These are phyloP conservation scores for Polydesmus complanatus DNA, from an alignment of 2,888 invertebrate species.

Conservation along the genomic window DNA sequence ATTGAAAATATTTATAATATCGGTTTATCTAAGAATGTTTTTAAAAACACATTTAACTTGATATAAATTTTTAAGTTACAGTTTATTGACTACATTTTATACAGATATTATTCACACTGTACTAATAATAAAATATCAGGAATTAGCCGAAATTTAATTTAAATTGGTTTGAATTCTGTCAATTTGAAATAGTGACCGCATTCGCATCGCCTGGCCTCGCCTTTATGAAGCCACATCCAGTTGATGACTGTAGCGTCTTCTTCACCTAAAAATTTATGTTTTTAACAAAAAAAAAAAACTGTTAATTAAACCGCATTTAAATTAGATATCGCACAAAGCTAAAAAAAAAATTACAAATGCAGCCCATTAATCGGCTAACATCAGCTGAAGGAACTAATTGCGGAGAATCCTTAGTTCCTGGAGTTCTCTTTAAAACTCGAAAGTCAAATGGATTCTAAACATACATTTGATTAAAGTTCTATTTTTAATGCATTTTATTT, in stretches of 20 bases:
- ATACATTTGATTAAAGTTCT: conserved; percentile 7
- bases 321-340: not conserved
- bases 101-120: not conserved
- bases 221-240: conserved; percentile 93
- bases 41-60: too few species aligned
- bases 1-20: too few species aligned
- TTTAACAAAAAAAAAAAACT: conserved; percentile 7
- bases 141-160: not conserved
- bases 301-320: not conserved
- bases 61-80: too few species aligned
- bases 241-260: conserved; percentile 77
- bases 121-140: too few species aligned
- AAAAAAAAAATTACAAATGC: conserved; percentile 51
- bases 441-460: conserved; percentile 41
- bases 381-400: conserved; percentile 82
- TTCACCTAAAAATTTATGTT: conserved; percentile 40
- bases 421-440: conserved; percentile 63
- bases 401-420: conserved; percentile 68
- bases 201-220: conserved; percentile 76
- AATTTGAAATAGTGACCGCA: conserved; percentile 97
- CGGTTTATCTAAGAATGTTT: too few species aligned
- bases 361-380: conserved; percentile 80
- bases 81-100: too few species aligned
- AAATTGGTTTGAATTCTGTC: conserved; percentile 37
- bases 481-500: conserved; percentile 2